Evolutionary conservation across 2,888 invertebrate genomes (phyloP).

Genomic region (Nesidiocoris tenuis): DNA sequence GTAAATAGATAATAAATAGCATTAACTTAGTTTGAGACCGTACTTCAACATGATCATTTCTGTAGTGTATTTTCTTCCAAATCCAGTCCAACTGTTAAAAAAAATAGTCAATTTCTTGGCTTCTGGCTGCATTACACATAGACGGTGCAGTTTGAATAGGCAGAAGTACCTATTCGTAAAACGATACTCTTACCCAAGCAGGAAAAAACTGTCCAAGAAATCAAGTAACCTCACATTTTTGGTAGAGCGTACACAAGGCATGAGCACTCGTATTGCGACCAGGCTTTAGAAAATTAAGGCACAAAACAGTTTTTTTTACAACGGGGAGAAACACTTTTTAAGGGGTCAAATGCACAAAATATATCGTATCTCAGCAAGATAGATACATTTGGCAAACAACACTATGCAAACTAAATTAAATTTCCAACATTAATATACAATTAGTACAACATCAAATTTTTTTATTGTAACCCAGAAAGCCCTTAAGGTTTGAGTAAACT

Average conservation of each 20-base stretch:
- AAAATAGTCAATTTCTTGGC: no score
- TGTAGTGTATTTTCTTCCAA: no score
- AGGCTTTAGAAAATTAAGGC: slow-evolving; percentile 36
- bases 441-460: slow-evolving; percentile 19
- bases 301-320: slow-evolving; percentile 36
- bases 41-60: no score
- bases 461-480: slow-evolving; percentile 38
- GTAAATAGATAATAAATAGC: no score
- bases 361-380: slow-evolving; percentile 3
- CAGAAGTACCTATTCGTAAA: no score
- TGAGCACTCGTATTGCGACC: slow-evolving; percentile 25
- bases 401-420: slow-evolving; percentile 21
- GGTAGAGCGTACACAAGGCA: neutral
- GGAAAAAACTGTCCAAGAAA: neutral
- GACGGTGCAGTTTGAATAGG: no score
- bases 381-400: slow-evolving; percentile 18
- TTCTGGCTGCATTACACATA: no score
- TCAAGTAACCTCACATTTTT: neutral
- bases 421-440: slow-evolving; percentile 31
- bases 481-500: slow-evolving; percentile 37
- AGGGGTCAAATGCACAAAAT: slow-evolving; percentile 14
- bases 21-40: no score
- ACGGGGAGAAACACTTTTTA: slow-evolving; percentile 17
- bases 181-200: neutral
- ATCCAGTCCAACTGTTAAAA: no score